Base-by-base conservation (phyloP, 1,140 invertebrate genomes). In the Formica exsecta region DNA sequence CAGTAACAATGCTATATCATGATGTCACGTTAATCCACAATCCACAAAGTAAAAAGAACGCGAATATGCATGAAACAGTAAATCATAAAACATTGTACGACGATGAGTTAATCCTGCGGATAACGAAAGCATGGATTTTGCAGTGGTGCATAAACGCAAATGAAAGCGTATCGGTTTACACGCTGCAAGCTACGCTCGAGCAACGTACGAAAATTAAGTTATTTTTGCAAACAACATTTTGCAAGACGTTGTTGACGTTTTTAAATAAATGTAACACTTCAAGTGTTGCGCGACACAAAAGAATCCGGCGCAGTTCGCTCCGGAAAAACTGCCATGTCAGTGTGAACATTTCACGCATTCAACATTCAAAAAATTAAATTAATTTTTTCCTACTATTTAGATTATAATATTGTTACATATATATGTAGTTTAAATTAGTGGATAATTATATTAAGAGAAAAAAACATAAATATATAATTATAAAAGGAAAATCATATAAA, bases 151-250 rank as follows among this genome's bases (percentile, higher is more conserved):
- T 68, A 41, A 68, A 79, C 32, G 44, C 13, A 8, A 79, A 70
- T 59, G 16, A 41, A 61, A 73, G 22, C n/a, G 51, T 48, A 73
- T 71, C 57, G 32, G 48, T 81, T 80, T 25, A 13, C 57, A 61
- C 48, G 13, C 25, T 19, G 22, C 44, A 51, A 44, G 51, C 11
- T n/a, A 19, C 66, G 25, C 25, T 59, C n/a, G 32, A 80, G 68
- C 38, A 29, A 65, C 32, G 25, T 16, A n/a, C 8, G 2, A 59
- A 71, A 81, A 81, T 81, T 38, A 54, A 81, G 79, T 71, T 81
- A 22, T 57, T 41, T 38, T 73, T 81, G 70, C 66, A 81, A 81
- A 81, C 79, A 81, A 70, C 29, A 44, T 59, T 71, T 71, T 73
- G 66, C 54, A 44, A 73, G 66, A 73, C 25, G 25, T 29, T 29